Evolutionary conservation across 2,888 invertebrate species (phyloP), one percentile per base, ranked within the genome.

Genomic region (Saturnia pavonia): DNA sequence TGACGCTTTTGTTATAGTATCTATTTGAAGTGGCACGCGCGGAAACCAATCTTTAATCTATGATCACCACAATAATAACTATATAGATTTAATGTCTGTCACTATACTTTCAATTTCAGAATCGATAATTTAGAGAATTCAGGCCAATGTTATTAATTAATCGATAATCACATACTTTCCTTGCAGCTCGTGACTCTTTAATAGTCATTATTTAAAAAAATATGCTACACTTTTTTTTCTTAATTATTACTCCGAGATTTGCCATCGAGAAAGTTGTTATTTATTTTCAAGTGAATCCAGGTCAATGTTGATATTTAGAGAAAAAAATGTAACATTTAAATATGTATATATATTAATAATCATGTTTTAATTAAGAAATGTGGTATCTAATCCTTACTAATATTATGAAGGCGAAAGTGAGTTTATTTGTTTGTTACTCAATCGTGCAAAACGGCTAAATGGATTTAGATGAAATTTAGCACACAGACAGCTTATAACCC

Each of bases 131-230:
- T 42, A 71, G 72, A 74, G 76, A 77, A 88, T 85, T 80, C 80
- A 77, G 86, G 85, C 77, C 88, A 78, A 75, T 80, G 82, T 84
- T 85, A 83, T 87, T 85, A 85, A 83, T 87, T 85, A 85, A 86
- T 82, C 82, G 82, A 86, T 85, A 85, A 85, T 83, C 78, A 82
- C 77, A 74, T 77, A 88, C 89, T 90, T 89, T 91, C 89, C 82
- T 85, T 82, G 77, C 80, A 76, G 81, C 78, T 85, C 84, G 85
- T 85, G 85, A 83, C 80, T 84, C 82, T 81, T 86, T 83, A 84
- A 82, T 81, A 82, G 80, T 84, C 82, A 82, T 86, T 83, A 84
- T 82, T 81, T 80, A 80, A 78, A 71, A 80, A 84, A 84, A 84
- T 84, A 81, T 83, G 83, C 83, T 82, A 81, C 80, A 82, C 77